A percentile compares a stretch with the other conserved stretches of the same genome.
Evolutionary conservation across 2,113 vertebrate genomes (phyloP).

Genomic region (Tetrao urogallus): DNA sequence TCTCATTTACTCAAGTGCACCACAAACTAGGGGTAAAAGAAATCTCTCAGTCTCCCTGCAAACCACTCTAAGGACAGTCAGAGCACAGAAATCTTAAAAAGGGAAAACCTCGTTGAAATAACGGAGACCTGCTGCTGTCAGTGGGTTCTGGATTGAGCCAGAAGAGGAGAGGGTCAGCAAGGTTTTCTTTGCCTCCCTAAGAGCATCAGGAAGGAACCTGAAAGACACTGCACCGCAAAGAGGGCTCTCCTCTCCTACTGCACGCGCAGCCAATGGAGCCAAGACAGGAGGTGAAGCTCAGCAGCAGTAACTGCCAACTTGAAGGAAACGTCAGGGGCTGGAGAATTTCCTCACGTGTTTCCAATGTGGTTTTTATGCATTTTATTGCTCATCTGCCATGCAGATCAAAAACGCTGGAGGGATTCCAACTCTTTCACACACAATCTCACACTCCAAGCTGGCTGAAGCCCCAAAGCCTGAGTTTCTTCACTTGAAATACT

Average conservation of each 20-base stretch:
- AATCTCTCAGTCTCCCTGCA: not conserved
- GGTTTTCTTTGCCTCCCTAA: constrained; percentile 29
- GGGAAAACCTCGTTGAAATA: not conserved
- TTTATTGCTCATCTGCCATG: constrained; percentile 93
- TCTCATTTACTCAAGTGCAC: not conserved
- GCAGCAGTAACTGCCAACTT: constrained; percentile 75
- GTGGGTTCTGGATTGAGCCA: not conserved
- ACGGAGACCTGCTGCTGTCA: not conserved
- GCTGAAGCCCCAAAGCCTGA: constrained; percentile 90
- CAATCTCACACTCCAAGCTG: constrained; percentile 94
- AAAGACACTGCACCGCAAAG: not conserved
- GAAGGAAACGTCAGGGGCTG: constrained; percentile 76
- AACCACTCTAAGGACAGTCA: rapidly evolving
- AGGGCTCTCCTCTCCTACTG: constrained; percentile 47
- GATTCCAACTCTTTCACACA: constrained; percentile 92
- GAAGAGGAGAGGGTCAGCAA: not conserved
- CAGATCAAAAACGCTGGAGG: constrained; percentile 88
- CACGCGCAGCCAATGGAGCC: constrained; percentile 45
- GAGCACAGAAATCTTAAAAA: not conserved
- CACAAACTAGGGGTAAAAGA: not conserved
- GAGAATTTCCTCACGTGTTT: constrained; percentile 90
- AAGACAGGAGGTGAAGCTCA: constrained; percentile 71
- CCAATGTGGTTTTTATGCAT: constrained; percentile 89
- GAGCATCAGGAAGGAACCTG: not conserved
- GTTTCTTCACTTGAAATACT: constrained; percentile 93